A percentile compares a stretch with the other conserved stretches of the same genome.
These are phyloP conservation scores for Orientallactaga bullata DNA, from an alignment of 2,113 vertebrate genomes.

Conservation along the genomic window DNA sequence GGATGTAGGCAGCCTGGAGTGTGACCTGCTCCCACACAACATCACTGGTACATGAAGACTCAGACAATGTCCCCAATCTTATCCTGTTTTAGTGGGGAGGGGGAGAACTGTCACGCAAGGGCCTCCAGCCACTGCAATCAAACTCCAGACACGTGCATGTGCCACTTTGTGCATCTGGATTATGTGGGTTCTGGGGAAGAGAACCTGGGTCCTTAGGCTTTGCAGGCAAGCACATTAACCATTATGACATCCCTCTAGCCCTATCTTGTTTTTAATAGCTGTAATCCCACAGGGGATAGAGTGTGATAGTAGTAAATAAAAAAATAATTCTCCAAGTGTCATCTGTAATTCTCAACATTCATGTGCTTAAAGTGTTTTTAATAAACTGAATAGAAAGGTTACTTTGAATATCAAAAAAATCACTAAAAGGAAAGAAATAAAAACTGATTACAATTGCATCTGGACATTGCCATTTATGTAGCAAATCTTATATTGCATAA, in stretches of 20 bases:
- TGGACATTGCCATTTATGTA: neutral
- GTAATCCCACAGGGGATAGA: neutral
- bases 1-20: neutral
- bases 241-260: too few relatives aligned
- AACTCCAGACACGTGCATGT: too few relatives aligned
- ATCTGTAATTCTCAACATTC: neutral
- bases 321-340: neutral
- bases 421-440: slow-evolving; percentile 6
- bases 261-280: neutral
- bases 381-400: neutral
- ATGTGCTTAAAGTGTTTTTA: neutral
- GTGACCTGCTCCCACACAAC: neutral
- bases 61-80: too few relatives aligned
- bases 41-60: neutral
- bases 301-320: neutral
- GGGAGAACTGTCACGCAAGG: too few relatives aligned
- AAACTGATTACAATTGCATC: neutral
- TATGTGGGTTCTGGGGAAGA: too few relatives aligned
- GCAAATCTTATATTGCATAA: neutral
- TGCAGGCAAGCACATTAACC: too few relatives aligned
- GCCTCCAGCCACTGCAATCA: too few relatives aligned
- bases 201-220: too few relatives aligned
- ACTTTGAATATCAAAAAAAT: slow-evolving; percentile 8
- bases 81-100: neutral
- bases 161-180: too few relatives aligned